Evolutionary conservation across 2,113 vertebrate species (phyloP).

Genomic region (Coptodon bakossiorum): DNA sequence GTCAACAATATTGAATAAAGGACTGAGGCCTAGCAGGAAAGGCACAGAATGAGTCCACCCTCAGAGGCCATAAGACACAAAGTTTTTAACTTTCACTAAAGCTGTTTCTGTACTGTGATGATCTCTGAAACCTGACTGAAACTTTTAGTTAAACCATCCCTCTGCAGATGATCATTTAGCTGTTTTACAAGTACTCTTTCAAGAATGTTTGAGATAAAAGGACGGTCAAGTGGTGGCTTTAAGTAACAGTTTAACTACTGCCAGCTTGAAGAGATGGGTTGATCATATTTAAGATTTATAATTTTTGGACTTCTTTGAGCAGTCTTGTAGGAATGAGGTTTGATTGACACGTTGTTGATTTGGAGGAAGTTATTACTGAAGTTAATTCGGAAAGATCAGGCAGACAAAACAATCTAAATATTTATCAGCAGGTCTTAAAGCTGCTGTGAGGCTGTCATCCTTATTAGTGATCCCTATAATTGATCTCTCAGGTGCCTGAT

Average conservation of each 20-base stretch:
- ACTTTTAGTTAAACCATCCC: not conserved
- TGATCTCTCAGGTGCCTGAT: constrained; percentile 33
- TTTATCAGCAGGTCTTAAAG: not conserved
- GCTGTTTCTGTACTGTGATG: not conserved
- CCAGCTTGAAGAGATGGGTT: not conserved
- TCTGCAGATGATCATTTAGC: not conserved
- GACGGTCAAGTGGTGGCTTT: not conserved
- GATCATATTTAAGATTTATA: not conserved
- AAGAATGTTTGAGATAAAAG: not conserved
- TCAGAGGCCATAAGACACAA: not conserved
- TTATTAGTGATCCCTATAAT: not conserved
- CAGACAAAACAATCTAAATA: not conserved
- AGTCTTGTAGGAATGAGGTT: not conserved
- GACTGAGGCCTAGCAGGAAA: not conserved
- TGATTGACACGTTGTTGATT: not conserved
- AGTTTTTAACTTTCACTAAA: not conserved
- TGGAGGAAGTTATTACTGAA: not conserved
- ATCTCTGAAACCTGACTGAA: not conserved
- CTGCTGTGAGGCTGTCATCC: not conserved
- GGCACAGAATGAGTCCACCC: accelerated
- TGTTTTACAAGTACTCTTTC: not conserved
- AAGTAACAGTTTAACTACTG: not conserved
- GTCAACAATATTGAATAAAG: not conserved
- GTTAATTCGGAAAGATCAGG: too few relatives aligned
- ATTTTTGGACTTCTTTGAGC: not conserved